Percentiles rank a stretch among this genome's conserved stretches.
Evolutionary conservation across 2,113 vertebrate genomes (phyloP).

Genomic region (Tangachromis dhanisi): DNA sequence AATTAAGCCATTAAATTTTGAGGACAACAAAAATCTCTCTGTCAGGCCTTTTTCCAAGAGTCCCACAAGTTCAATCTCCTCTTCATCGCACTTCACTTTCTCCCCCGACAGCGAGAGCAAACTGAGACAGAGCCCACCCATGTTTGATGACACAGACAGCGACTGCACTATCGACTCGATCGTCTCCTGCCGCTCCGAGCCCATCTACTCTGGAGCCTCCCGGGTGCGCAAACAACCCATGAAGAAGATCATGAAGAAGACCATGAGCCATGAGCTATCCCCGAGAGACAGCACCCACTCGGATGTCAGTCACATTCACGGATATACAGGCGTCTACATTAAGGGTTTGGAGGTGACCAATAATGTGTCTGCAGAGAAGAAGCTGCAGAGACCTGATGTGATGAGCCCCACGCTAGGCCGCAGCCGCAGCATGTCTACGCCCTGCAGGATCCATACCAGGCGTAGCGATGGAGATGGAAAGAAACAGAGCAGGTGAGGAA

Average conservation of each 20-base stretch:
- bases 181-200: conserved; percentile 68
- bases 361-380: conserved; percentile 68
- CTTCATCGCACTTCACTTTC: conserved; percentile 45
- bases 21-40: conserved; percentile 45
- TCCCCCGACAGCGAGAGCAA: conserved; percentile 31
- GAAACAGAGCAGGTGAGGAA: conserved; percentile 70
- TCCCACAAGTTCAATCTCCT: conserved; percentile 34
- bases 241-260: conserved; percentile 83
- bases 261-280: conserved; percentile 65
- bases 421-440: conserved; percentile 73
- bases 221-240: conserved; percentile 74
- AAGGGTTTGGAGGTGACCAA: conserved; percentile 77
- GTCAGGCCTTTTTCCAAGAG: conserved; percentile 40
- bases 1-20: conserved; percentile 2
- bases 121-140: conserved; percentile 40
- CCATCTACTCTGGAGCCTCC: conserved; percentile 44
- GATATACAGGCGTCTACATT: conserved; percentile 76
- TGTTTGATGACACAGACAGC: conserved; percentile 71
- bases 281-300: conserved; percentile 31
- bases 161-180: conserved; percentile 71
- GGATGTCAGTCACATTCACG: conserved; percentile 57
- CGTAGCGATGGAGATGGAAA: conserved; percentile 56
- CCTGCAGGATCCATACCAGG: conserved; percentile 54
- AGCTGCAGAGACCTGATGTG: conserved; percentile 60
- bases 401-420: conserved; percentile 62